Evolutionary conservation across 2,113 vertebrate species (phyloP).

Genomic region (Vidua chalybeata): DNA sequence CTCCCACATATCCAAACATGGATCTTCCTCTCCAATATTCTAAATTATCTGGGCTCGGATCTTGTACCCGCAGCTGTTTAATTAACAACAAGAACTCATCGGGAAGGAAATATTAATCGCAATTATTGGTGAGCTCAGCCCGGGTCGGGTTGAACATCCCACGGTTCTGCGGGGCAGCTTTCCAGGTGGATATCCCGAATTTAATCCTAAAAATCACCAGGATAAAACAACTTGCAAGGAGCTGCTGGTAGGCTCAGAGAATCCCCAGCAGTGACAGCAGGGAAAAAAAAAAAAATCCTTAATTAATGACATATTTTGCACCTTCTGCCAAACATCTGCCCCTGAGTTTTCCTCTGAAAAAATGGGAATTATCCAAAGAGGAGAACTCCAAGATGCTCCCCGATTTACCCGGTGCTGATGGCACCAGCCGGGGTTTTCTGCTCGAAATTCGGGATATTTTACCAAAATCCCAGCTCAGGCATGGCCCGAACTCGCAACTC

Average conservation of each 20-base stretch:
- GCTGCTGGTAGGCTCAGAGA: accelerated
- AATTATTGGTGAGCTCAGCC: neutral
- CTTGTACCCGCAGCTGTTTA: neutral
- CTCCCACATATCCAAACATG: neutral
- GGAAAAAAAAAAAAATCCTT: neutral
- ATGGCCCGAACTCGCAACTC: neutral
- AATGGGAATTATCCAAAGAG: neutral
- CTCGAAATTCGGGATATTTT: neutral
- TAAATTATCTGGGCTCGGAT: neutral
- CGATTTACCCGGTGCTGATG: neutral
- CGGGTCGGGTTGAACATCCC: neutral
- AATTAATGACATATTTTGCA: neutral
- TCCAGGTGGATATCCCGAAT: neutral
- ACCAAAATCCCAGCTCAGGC: accelerated
- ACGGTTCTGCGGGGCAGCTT: neutral
- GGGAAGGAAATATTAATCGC: accelerated
- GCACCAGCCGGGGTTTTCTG: neutral
- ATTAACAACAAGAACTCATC: no score
- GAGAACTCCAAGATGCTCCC: neutral
- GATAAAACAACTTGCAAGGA: neutral
- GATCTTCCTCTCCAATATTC: neutral
- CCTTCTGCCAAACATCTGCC: neutral
- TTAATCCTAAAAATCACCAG: accelerated
- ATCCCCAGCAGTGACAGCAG: neutral
- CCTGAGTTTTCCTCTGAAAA: neutral